Evolutionary conservation across 53 echinoderm and acorn worm genomes (phyloP).

Genomic region (Zoroaster sp.): DNA sequence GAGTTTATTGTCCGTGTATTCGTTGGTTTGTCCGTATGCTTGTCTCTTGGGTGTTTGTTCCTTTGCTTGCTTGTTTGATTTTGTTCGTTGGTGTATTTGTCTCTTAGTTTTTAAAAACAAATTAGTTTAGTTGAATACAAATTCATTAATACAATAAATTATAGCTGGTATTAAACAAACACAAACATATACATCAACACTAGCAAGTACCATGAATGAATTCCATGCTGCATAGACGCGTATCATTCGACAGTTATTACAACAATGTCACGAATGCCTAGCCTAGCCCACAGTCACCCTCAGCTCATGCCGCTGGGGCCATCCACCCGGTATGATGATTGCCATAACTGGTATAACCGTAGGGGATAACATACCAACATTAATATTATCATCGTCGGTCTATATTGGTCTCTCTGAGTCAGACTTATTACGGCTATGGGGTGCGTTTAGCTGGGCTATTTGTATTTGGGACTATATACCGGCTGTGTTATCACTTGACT

Average conservation of each 20-base stretch:
- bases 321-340: constrained; percentile 25
- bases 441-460: neutral
- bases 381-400: constrained; percentile 4
- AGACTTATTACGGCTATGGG: neutral
- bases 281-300: neutral
- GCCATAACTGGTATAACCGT: constrained; percentile 43
- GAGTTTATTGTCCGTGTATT: too few relatives aligned
- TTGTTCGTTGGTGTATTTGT: too few relatives aligned
- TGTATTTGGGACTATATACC: too few relatives aligned
- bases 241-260: constrained; percentile 40
- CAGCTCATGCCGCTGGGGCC: neutral
- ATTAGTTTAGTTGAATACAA: too few relatives aligned
- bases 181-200: neutral
- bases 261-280: constrained; percentile 39
- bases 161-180: neutral
- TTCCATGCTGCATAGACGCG: neutral
- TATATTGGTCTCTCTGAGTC: neutral
- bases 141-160: too few relatives aligned
- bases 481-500: too few relatives aligned
- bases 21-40: too few relatives aligned
- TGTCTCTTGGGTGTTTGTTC: too few relatives aligned
- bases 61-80: too few relatives aligned
- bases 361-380: constrained; percentile 22
- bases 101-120: too few relatives aligned
- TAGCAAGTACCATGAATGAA: neutral